Evolutionary conservation across 1,140 invertebrate genomes (phyloP), one percentile per base, ranked within the genome.

Genomic region (Drosophila neocordata): DNA sequence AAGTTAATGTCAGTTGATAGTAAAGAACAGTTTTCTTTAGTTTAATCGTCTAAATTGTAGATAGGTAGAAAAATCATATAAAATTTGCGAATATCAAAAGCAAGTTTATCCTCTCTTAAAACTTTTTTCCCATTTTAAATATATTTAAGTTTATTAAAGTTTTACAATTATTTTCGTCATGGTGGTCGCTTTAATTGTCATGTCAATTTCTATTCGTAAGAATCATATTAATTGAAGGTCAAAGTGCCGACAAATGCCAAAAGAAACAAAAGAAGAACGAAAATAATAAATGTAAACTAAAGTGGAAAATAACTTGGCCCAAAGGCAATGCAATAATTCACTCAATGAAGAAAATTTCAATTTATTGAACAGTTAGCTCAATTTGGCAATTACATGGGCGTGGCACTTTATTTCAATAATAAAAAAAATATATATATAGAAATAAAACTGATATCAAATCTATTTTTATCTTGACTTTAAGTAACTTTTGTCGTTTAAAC

Each of bases 291-390:
- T 60, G 7, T 13, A 70, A 65, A 35, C 53, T 27, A 44, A 15
- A 44, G 15, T 7, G 7, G n/a, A 2, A 44, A 55, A 55, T 55
- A 55, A 55, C 4, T 41, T 41, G 12, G n/a, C 34, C 18, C 62
- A 44, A 51, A 34, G 35, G 35, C 35, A 53, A 69, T 38, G 53
- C 59, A 64, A 69, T 76, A 69, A 76, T 27, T 76, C 55, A 76
- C 65, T 55, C 65, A 75, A 48, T 55, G 58, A 31, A 65, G 73
- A 34, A 76, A 76, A 76, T 69, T 75, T 41, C 27, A 75, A 76
- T 76, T 76, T 76, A 76, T 69, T 63, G 73, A 76, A 75, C 58
- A 44, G 56, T 53, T 75, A 18, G 13, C 7, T 2, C 65, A 76
- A 69, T 76, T 76, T 69, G 65, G 72, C 38, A 74, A 31, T 59